Evolutionary conservation across 2,113 vertebrate species (phyloP), one percentile per base, ranked within the genome.

Genomic region (Pedionomus torquatus): DNA sequence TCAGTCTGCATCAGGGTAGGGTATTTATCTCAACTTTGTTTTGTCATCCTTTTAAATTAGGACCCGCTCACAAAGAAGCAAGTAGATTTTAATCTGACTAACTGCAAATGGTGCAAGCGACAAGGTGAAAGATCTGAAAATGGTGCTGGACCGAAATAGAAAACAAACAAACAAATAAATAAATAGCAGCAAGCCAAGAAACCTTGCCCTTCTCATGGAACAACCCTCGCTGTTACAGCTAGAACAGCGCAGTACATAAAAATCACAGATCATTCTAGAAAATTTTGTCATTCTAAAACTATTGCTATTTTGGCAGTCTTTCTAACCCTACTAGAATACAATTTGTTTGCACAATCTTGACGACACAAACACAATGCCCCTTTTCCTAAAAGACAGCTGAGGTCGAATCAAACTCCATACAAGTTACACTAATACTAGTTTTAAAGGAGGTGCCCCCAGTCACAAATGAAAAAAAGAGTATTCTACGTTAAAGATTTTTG

Each of bases 301-400:
- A 93, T 70, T 95, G 83, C 95, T 95, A 84, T 93, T 96, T 96
- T 97, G 85, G 95, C 95, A 93, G 87, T 74, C 93, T 89, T 97
- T 93, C 81, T 95, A 97, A 93, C 84, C 90, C 76, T 84, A 72
- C 91, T 97, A 89, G 55, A 97, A 96, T 43, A 95, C 82, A 97
- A 93, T 93, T 90, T 95, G 90, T 94, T 97, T 94, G 51, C 75
- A 92, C 0, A 3, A 37, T 87, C 64, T 68, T 54, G 69, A 92
- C 55, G 83, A 95, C 55, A 91, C 49, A 90, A 94, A 80, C 3
- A 7, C 49, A 94, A 60, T 13, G n/a, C 78, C 77, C 64, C 74
- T 54, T 92, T 81, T 80, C 84, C 80, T 76, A 93, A 93, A 92
- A 90, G 23, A 80, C 70, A 85, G 54, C 1, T 60, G 21, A 91